Percentiles rank a stretch among this genome's conserved stretches.
Conservation (phyloP, 2,888 invertebrate genomes). For the Pachliopta kotzebuea region DNA sequence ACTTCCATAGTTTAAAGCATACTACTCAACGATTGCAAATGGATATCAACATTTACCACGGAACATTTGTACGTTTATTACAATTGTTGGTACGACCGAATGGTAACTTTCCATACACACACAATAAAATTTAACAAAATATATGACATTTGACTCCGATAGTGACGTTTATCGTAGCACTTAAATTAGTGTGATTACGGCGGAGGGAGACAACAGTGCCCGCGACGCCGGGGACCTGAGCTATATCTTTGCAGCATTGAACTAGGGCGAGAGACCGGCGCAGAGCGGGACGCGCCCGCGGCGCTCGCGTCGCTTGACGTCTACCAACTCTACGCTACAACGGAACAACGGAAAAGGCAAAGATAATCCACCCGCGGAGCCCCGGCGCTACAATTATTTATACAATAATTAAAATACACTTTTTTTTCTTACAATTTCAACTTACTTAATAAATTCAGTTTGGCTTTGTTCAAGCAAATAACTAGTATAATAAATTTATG, state of each 20-base stretch:
- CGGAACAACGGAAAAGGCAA: conserved; percentile 41
- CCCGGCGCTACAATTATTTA: conserved; percentile 49
- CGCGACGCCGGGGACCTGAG: conserved; percentile 43
- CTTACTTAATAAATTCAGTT: conserved; percentile 82
- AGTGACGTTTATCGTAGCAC: conserved; percentile 68
- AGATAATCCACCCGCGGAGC: conserved; percentile 41
- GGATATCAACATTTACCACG: background rate
- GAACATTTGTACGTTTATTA: background rate
- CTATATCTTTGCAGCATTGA: conserved; percentile 36
- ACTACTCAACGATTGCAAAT: background rate
- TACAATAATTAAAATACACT: conserved; percentile 79
- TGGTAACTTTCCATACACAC: conserved; percentile 65
- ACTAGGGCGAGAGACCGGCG: conserved; percentile 38
- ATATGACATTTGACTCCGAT: conserved; percentile 71
- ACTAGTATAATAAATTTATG: conserved; percentile 80
- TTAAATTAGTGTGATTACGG: conserved; percentile 62
- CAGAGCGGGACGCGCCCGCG: conserved; percentile 36
- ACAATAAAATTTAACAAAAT: conserved; percentile 78
- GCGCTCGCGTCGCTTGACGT: conserved; percentile 28
- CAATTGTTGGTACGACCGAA: conserved; percentile 56
- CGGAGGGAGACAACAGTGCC: conserved; percentile 72
- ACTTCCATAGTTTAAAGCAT: background rate
- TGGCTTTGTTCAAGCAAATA: conserved; percentile 81
- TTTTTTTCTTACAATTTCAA: conserved; percentile 77
- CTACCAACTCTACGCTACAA: conserved; percentile 36